phyloP scores from a whole-genome alignment of 2,113 vertebrate genomes.

The Leucosticte australis region DNA sequence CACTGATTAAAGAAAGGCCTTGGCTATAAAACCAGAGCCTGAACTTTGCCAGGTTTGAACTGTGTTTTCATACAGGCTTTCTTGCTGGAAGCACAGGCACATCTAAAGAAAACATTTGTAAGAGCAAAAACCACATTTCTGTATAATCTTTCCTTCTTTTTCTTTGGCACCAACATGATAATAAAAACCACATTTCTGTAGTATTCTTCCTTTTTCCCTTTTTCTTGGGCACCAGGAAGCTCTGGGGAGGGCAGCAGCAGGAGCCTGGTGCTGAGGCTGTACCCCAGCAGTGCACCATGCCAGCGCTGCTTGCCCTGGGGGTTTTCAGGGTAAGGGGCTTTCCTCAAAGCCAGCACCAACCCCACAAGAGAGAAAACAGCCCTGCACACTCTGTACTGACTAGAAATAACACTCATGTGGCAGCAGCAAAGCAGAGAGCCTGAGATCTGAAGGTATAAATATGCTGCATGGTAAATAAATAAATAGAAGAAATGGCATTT shows the following conservation, averaged over 20 bases:
- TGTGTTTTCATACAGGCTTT: not conserved
- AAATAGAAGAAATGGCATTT: not conserved
- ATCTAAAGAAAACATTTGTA: not conserved
- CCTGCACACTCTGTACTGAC: not conserved
- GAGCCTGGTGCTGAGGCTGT: not conserved
- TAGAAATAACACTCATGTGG: not conserved
- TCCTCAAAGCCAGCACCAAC: not conserved
- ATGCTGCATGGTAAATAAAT: not conserved
- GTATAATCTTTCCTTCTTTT: not conserved
- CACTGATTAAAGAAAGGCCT: not conserved
- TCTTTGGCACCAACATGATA: not conserved
- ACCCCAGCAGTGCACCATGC: slow-evolving; percentile 14
- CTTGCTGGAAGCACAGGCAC: not conserved
- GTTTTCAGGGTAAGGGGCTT: slow-evolving; percentile 22
- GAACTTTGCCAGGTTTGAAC: not conserved
- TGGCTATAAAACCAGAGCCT: not conserved
- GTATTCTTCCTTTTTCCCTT: not conserved
- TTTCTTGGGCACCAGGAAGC: not conserved
- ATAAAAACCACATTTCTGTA: not conserved
- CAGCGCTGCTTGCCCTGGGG: not conserved
- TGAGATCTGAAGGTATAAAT: slow-evolving; percentile 27
- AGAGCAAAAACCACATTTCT: not conserved
- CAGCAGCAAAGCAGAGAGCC: not conserved
- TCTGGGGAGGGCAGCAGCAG: slow-evolving; percentile 7
- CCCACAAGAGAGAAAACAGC: not conserved